Base-by-base conservation (phyloP, 2,888 invertebrate genomes). In the Plutella xylostella region DNA sequence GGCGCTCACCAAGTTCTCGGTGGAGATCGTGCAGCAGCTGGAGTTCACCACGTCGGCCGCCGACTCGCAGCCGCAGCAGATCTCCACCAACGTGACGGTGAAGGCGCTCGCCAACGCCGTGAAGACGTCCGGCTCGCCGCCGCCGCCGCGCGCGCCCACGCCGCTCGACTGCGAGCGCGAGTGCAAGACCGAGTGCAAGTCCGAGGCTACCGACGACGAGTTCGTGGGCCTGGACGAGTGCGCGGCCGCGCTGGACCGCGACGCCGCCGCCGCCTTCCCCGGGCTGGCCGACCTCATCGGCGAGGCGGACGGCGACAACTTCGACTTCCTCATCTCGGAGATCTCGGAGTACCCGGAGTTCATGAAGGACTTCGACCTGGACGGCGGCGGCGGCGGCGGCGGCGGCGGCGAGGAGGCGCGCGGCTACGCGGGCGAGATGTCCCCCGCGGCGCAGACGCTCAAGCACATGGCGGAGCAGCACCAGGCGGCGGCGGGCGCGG, bases 381-480 rank as follows among this genome's bases (percentile, higher is more conserved):
- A 85, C 59, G 3, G 61, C 79, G 17, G 67, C 79, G 11, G 86
- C 86, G 55, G 85, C 83, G 28, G 86, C 85, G 22, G 59, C 65
- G 50, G 65, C 74, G 59, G 58, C 85, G n/a, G n/a, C n/a, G 43
- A 59, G 83, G n/a, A n/a, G 48, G 73, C 86, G 18, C 86, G 87
- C 51, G 77, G 86, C 53, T 64, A 85, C 46, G 89, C 86, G 46
- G 89, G 88, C 0, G 93, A 94, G 69, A 85, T 93, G 70, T 94
- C 95, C 48, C 93, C 96, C 19, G 97, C 97, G 1, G 96, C 97
- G 41, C 96, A 97, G 79, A 97, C 96, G 1, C 84, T 97, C 43
- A 97, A 97, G 69, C 96, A 97, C 63, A 96, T 97, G 96, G 97
- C 97, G 31, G 96, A 97, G 69, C 97, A 97, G 72, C 97, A 97